Percentiles rank a stretch among this genome's conserved stretches.
phyloP scores from a whole-genome alignment of 1,140 invertebrate genomes.

The Parasteatoda tepidariorum region DNA sequence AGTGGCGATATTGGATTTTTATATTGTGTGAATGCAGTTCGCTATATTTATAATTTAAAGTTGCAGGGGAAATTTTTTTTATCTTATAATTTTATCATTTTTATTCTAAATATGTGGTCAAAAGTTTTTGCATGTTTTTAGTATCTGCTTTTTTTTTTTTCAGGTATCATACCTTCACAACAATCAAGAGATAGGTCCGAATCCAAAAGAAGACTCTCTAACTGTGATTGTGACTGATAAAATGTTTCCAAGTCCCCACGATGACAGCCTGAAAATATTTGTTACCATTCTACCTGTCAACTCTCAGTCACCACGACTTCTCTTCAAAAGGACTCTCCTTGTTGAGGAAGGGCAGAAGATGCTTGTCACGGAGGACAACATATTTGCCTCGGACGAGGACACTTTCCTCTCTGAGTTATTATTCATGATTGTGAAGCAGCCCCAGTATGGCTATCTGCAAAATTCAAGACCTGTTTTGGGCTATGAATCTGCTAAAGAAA shows the following conservation, averaged over 20 bases:
- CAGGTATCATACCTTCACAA: slow-evolving; percentile 52
- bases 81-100: too few species aligned
- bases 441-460: slow-evolving; percentile 67
- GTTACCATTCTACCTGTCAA: slow-evolving; percentile 48
- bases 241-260: slow-evolving; percentile 34
- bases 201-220: slow-evolving; percentile 49
- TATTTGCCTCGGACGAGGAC: slow-evolving; percentile 51
- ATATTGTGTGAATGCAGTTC: too few species aligned
- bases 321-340: slow-evolving; percentile 55
- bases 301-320: slow-evolving; percentile 31
- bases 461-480: slow-evolving; percentile 41
- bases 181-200: slow-evolving; percentile 57
- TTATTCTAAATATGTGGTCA: too few species aligned
- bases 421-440: slow-evolving; percentile 65
- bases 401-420: slow-evolving; percentile 60
- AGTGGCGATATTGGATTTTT: too few species aligned
- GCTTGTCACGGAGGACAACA: slow-evolving; percentile 40
- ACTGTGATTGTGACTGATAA: slow-evolving; percentile 55
- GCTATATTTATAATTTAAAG: too few species aligned
- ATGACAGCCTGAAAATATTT: slow-evolving; percentile 32
- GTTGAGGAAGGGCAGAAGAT: slow-evolving; percentile 41
- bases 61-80: too few species aligned
- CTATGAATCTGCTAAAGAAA: slow-evolving; percentile 36
- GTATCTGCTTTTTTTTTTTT: background rate
- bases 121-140: too few species aligned